A percentile compares a stretch with the other conserved stretches of the same genome.
These are phyloP conservation scores for Cephus rjabovi DNA, from an alignment of 2,888 invertebrate species.

Conservation along the genomic window DNA sequence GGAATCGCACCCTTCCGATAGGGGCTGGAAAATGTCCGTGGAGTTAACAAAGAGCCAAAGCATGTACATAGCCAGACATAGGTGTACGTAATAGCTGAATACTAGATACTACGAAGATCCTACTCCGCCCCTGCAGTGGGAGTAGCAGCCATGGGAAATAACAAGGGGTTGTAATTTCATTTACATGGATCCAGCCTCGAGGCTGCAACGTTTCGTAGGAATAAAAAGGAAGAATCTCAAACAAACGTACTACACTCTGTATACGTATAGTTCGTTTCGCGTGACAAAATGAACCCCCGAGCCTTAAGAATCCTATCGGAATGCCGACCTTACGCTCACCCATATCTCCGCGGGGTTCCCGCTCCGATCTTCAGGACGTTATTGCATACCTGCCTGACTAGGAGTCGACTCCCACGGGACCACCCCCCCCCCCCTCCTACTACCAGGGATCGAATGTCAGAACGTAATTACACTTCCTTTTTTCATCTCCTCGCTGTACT, in stretches of 20 bases:
- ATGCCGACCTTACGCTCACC: slow-evolving; percentile 34
- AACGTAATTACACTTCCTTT: neutral
- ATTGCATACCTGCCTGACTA: slow-evolving; percentile 29
- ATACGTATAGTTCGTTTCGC: slow-evolving; percentile 10
- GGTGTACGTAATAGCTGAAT: neutral
- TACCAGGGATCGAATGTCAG: neutral
- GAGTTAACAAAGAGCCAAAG: neutral
- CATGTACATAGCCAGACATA: neutral
- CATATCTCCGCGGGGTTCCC: slow-evolving; percentile 24
- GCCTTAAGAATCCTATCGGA: slow-evolving; percentile 40
- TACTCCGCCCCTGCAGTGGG: neutral
- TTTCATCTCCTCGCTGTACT: neutral
- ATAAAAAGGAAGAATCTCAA: neutral
- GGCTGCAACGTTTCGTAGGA: neutral
- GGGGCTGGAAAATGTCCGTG: neutral
- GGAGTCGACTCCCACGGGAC: neutral
- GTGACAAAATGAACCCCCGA: neutral
- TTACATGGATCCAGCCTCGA: neutral
- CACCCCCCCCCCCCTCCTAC: too few species aligned
- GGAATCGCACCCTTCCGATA: neutral
- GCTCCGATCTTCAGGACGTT: slow-evolving; percentile 30
- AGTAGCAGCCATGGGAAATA: neutral
- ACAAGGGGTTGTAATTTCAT: neutral
- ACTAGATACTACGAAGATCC: neutral
- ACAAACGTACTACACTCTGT: neutral